Conservation (phyloP, 1,140 invertebrate genomes). For the Drosophila athabasca region DNA sequence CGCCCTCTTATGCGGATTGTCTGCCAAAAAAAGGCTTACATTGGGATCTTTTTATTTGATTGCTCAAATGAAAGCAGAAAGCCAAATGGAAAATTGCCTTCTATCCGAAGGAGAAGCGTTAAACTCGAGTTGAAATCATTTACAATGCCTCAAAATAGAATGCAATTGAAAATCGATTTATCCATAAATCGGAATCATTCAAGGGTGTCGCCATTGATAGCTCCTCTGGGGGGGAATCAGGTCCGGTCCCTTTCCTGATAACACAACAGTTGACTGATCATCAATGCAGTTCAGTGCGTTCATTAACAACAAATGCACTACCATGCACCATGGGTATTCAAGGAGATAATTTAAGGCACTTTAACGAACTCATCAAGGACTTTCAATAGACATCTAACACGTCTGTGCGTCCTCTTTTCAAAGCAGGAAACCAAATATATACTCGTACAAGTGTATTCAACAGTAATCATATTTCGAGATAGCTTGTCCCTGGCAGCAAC, state of each 20-base stretch:
- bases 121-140: conserved; percentile 67
- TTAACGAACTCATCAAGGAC: too few species aligned
- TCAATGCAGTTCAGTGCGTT: conserved; percentile 25
- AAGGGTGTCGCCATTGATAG: conserved; percentile 10
- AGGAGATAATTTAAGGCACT: too few species aligned
- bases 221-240: conserved; percentile 13
- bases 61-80: conserved; percentile 69
- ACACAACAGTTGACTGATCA: conserved; percentile 37
- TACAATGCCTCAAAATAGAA: conserved; percentile 73
- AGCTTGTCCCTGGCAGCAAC: background rate
- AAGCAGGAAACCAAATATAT: too few species aligned
- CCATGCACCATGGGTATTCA: too few species aligned
- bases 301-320: background rate
- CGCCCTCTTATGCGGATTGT: conserved; percentile 65
- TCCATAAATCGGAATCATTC: conserved; percentile 55
- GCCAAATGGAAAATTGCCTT: conserved; percentile 46
- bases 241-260: background rate
- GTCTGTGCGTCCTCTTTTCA: too few species aligned
- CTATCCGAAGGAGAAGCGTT: conserved; percentile 7
- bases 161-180: conserved; percentile 66
- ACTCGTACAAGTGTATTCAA: too few species aligned
- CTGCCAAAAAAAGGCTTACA: conserved; percentile 75
- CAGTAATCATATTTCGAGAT: conserved; percentile 8
- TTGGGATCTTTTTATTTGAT: conserved; percentile 77
- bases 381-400: too few species aligned